A percentile compares a stretch with the other conserved stretches of the same genome.
These are phyloP conservation scores for Bryconaethiops microstoma DNA, from an alignment of 2,797 vertebrate genomes.

Conservation along the genomic window DNA sequence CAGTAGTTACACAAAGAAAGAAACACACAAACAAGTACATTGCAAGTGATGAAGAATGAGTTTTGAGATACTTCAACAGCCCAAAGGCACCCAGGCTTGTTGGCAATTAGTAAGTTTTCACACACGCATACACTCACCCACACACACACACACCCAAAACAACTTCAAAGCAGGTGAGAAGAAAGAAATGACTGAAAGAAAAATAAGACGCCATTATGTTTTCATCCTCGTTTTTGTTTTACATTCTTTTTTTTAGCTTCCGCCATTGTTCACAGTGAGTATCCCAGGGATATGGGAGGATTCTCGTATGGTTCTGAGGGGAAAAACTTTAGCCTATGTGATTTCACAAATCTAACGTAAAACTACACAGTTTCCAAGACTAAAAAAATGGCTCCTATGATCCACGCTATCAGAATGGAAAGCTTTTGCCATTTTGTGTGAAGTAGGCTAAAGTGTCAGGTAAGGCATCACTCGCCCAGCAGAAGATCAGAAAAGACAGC, in stretches of 20 bases:
- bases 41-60: constrained; percentile 74
- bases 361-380: constrained; percentile 60
- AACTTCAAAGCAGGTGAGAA: constrained; percentile 72
- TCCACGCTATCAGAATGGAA: constrained; percentile 40
- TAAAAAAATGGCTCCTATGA: constrained; percentile 55
- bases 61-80: constrained; percentile 73
- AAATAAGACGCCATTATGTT: constrained; percentile 58
- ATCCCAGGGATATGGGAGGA: constrained; percentile 68
- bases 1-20: constrained; percentile 66
- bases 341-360: constrained; percentile 52
- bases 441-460: constrained; percentile 44
- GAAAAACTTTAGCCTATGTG: constrained; percentile 19
- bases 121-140: constrained; percentile 42
- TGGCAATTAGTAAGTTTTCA: constrained; percentile 78
- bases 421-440: constrained; percentile 48
- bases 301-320: constrained; percentile 43
- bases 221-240: constrained; percentile 55
- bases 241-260: constrained; percentile 56
- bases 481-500: constrained; percentile 44
- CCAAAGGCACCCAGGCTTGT: constrained; percentile 89
- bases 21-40: constrained; percentile 58
- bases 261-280: constrained; percentile 73
- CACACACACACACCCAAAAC: constrained; percentile 62
- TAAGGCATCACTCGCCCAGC: constrained; percentile 52
- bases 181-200: constrained; percentile 66